Base-by-base conservation (phyloP, 2,888 invertebrate species). In the Drosophila mettleri region DNA sequence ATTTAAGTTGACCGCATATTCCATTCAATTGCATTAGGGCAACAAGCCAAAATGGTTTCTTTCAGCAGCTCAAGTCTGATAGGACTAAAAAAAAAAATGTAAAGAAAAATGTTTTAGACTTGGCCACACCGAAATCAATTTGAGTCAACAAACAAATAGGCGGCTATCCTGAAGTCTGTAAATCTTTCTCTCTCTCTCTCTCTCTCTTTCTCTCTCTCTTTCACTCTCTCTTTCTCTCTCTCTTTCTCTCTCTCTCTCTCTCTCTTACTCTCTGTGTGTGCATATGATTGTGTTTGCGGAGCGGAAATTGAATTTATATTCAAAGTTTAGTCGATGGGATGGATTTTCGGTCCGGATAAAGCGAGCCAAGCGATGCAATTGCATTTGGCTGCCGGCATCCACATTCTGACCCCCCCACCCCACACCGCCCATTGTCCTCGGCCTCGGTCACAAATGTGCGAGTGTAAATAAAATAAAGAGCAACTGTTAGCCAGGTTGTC, bases 221-320 rank as follows among this genome's bases (percentile, higher is more conserved):
- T n/a, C n/a, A n/a, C n/a, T n/a, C n/a, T n/a, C n/a, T n/a, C n/a
- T n/a, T n/a, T n/a, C n/a, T n/a, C n/a, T n/a, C n/a, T n/a, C n/a
- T n/a, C n/a, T n/a, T n/a, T n/a, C n/a, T n/a, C n/a, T n/a, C n/a
- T n/a, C n/a, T n/a, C n/a, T n/a, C n/a, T n/a, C n/a, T n/a, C n/a
- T n/a, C n/a, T n/a, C n/a, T n/a, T n/a, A n/a, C 14, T 54, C 16
- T n/a, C 1, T 20, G 22, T 22, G 36, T 48, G 46, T 54, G 27
- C 9, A 2, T n/a, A 5, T 27, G 45, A 33, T 29, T 69, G 46
- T 63, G 43, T 59, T 74, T 67, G 43, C 48, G 3, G 52, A 58
- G 18, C 55, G 75, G 69, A 74, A 74, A 74, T 73, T 69, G 74
- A 58, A 61, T 64, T 64, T 64, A 54, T 43, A 58, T 36, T 45